phyloP scores from a whole-genome alignment of 2,888 invertebrate genomes.

The Yponomeuta evonymella region DNA sequence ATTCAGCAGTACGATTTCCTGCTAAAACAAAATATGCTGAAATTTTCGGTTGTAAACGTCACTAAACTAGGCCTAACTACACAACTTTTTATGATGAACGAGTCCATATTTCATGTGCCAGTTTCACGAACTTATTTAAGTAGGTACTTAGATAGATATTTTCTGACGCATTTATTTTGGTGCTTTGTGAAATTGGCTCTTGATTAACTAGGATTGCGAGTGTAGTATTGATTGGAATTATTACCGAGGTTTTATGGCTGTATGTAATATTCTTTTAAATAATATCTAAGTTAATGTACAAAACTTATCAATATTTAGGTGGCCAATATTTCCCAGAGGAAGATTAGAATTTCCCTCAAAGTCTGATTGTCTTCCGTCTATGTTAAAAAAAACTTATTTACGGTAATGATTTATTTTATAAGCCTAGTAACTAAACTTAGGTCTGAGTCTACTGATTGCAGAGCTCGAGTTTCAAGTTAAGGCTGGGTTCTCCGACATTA shows the following conservation, averaged over 20 bases:
- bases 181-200: conserved; percentile 3
- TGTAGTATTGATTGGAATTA: neutral
- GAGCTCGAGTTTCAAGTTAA: no score
- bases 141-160: neutral
- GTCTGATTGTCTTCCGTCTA: conserved; percentile 32
- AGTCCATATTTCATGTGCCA: neutral
- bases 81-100: neutral
- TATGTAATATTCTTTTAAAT: neutral
- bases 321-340: neutral
- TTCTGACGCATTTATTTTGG: neutral
- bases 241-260: neutral
- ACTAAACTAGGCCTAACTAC: no score
- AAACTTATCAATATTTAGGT: conserved; percentile 18
- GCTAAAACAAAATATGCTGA: no score
- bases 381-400: neutral
- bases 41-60: no score
- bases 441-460: no score
- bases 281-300: conserved; percentile 25
- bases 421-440: no score
- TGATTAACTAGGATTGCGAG: neutral
- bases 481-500: no score
- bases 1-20: no score
- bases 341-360: conserved; percentile 16
- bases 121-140: neutral
- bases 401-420: no score